Percentiles rank a stretch among this genome's conserved stretches.
These are phyloP conservation scores for Spilosoma lubricipeda DNA, from an alignment of 2,888 invertebrate genomes.

Conservation along the genomic window DNA sequence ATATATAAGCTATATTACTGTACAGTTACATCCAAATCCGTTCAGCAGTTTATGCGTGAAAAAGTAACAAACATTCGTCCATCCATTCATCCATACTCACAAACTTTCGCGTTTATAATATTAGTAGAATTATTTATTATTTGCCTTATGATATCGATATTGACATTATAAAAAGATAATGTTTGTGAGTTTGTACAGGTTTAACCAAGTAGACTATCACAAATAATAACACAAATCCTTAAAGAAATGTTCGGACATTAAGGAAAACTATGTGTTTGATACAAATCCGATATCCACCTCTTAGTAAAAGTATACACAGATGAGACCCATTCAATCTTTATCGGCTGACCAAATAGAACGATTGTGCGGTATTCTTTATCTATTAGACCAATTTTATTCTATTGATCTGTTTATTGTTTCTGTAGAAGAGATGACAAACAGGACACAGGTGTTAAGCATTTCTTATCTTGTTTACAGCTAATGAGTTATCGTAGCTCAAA, in stretches of 20 bases:
- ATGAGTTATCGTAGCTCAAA: too few relatives aligned
- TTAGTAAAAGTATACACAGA: conserved; percentile 24
- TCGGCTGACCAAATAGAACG: conserved; percentile 32
- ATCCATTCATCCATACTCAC: too few relatives aligned
- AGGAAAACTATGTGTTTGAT: conserved; percentile 35
- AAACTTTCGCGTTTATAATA: too few relatives aligned
- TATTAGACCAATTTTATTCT: background rate
- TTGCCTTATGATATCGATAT: too few relatives aligned
- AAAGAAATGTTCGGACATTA: conserved; percentile 25
- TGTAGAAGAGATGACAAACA: background rate
- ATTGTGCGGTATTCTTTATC: conserved; percentile 21
- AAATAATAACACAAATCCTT: conserved; percentile 20
- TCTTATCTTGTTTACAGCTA: too few relatives aligned
- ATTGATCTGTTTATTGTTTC: background rate
- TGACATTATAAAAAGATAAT: too few relatives aligned
- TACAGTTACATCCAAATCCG: too few relatives aligned
- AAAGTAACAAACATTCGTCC: too few relatives aligned
- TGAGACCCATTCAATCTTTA: conserved; percentile 35
- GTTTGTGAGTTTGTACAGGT: too few relatives aligned
- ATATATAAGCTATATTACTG: too few relatives aligned
- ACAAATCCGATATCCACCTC: conserved; percentile 37
- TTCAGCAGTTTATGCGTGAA: too few relatives aligned
- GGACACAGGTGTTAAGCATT: background rate
- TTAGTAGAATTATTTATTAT: too few relatives aligned
- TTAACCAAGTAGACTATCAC: background rate